These are phyloP conservation scores for Neopipo cinnamomea DNA, from an alignment of 2,113 vertebrate species.

Conservation along the genomic window DNA sequence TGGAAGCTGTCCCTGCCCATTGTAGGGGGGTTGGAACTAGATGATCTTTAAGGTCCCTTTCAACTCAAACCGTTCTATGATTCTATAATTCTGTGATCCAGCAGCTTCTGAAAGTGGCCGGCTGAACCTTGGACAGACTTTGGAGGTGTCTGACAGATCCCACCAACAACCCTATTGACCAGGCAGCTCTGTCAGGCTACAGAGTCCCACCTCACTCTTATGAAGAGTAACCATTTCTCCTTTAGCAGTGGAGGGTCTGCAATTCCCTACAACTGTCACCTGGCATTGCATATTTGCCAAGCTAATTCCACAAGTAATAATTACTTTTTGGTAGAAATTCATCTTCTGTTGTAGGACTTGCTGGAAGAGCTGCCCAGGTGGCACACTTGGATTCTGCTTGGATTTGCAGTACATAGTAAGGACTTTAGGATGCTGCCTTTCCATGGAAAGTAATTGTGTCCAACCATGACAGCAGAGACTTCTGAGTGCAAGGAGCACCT, in stretches of 20 bases:
- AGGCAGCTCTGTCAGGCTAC: neutral
- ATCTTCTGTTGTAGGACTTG: neutral
- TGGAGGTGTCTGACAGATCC: neutral
- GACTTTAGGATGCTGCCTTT: neutral
- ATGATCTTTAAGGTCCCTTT: neutral
- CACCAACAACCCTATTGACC: neutral
- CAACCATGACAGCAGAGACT: fast-evolving
- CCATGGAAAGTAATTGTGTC: neutral
- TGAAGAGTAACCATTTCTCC: neutral
- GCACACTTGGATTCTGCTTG: neutral
- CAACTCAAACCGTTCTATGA: neutral
- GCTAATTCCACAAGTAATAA: neutral
- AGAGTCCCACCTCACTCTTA: neutral
- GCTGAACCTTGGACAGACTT: neutral
- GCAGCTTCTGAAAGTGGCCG: neutral
- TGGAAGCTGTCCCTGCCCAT: neutral
- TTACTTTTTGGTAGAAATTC: neutral
- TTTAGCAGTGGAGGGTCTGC: neutral
- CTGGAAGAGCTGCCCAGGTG: neutral
- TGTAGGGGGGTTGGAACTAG: neutral
- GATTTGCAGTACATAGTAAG: fast-evolving
- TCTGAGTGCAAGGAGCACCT: neutral
- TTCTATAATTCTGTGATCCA: neutral
- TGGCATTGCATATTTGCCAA: fast-evolving
- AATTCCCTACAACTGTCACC: neutral